phyloP scores from a whole-genome alignment of 2,888 invertebrate genomes.

The Drosophila macrospina region DNA sequence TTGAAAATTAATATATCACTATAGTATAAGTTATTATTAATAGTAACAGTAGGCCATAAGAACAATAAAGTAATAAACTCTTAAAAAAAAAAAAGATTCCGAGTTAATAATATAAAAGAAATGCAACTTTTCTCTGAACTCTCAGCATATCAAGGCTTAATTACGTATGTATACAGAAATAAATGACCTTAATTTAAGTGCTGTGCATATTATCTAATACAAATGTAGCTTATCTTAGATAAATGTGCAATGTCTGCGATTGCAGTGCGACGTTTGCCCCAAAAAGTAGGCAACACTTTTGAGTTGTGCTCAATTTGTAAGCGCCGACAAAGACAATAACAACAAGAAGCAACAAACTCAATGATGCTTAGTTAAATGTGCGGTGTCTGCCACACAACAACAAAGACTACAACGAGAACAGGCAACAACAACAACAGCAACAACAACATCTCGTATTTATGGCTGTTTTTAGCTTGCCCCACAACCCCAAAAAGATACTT shows the following conservation, averaged over 20 bases:
- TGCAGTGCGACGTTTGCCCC: conserved; percentile 11
- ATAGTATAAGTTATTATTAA: too few species aligned
- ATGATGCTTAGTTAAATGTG: conserved; percentile 52
- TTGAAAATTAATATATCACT: too few species aligned
- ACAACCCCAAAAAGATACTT: conserved; percentile 24
- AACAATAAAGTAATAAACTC: too few species aligned
- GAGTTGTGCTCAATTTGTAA: conserved; percentile 13
- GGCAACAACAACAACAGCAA: conserved; percentile 20
- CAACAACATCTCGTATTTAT: conserved; percentile 29
- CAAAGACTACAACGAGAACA: conserved; percentile 18
- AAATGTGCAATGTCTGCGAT: not conserved
- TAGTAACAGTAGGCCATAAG: too few species aligned
- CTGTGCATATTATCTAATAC: not conserved
- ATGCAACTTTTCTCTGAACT: not conserved
- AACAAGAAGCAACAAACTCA: conserved; percentile 34
- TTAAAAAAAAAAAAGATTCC: too few species aligned
- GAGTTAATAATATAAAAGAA: not conserved
- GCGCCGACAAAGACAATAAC: conserved; percentile 12
- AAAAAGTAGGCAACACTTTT: conserved; percentile 33
- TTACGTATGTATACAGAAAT: not conserved
- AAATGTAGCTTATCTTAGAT: not conserved
- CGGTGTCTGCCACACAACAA: conserved; percentile 23
- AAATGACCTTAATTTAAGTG: not conserved
- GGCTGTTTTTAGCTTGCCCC: conserved; percentile 46
- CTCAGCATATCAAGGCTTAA: too few species aligned